Conservation (phyloP, 2,888 invertebrate species). For the Rosalia funebris region DNA sequence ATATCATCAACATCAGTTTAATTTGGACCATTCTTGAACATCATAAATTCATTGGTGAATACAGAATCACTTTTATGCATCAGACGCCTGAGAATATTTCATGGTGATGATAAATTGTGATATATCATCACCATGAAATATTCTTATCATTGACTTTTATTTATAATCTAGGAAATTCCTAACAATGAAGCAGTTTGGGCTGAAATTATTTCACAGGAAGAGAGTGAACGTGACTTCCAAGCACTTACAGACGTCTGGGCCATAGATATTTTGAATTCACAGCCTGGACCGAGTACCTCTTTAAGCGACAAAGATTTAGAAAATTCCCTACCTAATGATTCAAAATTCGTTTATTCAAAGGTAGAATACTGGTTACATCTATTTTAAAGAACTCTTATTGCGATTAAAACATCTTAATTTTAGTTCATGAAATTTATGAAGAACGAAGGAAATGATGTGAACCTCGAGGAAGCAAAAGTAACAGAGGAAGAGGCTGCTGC, state of each 20-base stretch:
- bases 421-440: slow-evolving; percentile 89
- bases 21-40: too few relatives aligned
- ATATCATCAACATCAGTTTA: too few relatives aligned
- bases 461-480: slow-evolving; percentile 65
- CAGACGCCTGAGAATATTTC: too few relatives aligned
- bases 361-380: slow-evolving; percentile 53
- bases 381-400: not conserved
- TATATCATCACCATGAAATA: too few relatives aligned
- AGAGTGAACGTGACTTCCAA: slow-evolving; percentile 53
- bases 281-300: slow-evolving; percentile 55
- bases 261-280: slow-evolving; percentile 68
- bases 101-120: too few relatives aligned
- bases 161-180: slow-evolving; percentile 56
- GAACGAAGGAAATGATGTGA: slow-evolving; percentile 74
- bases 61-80: too few relatives aligned
- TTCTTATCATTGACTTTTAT: too few relatives aligned
- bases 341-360: slow-evolving; percentile 77
- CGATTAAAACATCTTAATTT: slow-evolving; percentile 28
- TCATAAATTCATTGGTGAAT: too few relatives aligned
- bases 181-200: slow-evolving; percentile 63
- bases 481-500: slow-evolving; percentile 62
- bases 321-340: slow-evolving; percentile 66
- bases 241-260: slow-evolving; percentile 71
- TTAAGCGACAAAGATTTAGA: slow-evolving; percentile 71
- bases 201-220: slow-evolving; percentile 60